phyloP scores from a whole-genome alignment of 2,113 vertebrate species.

The Tachuris rubrigastra region DNA sequence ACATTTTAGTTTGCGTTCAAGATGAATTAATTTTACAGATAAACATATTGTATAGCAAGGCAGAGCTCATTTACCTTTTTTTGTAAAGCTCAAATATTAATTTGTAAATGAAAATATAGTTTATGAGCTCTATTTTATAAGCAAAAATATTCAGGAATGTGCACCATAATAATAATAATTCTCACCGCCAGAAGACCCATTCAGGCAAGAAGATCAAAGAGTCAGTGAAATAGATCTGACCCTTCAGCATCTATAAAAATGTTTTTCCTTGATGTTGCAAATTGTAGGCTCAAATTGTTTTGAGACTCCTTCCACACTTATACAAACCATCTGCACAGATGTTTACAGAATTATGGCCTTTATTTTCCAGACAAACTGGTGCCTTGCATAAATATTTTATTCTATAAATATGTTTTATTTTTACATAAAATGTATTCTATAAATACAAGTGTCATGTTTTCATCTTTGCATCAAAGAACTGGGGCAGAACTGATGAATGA shows the following conservation, averaged over 20 bases:
- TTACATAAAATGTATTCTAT: not conserved
- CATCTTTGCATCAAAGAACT: not conserved
- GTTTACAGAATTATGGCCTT: not conserved
- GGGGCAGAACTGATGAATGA: not conserved
- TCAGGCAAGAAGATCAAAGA: constrained; percentile 6
- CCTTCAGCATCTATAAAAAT: not conserved
- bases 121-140: not conserved
- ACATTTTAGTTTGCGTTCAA: not conserved
- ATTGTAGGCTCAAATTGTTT: not conserved
- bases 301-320: not conserved
- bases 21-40: not conserved
- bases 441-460: not conserved
- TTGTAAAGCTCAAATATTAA: not conserved
- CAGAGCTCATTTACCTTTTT: not conserved
- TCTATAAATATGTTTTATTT: not conserved
- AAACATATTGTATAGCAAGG: not conserved
- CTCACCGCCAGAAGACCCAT: not conserved
- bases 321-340: not conserved
- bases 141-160: not conserved
- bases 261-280: not conserved
- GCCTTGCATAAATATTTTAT: not conserved
- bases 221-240: not conserved
- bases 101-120: not conserved
- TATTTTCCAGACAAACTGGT: not conserved
- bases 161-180: not conserved